Base-by-base conservation (phyloP, 2,797 vertebrate species). In the Smutsia temminckii region DNA sequence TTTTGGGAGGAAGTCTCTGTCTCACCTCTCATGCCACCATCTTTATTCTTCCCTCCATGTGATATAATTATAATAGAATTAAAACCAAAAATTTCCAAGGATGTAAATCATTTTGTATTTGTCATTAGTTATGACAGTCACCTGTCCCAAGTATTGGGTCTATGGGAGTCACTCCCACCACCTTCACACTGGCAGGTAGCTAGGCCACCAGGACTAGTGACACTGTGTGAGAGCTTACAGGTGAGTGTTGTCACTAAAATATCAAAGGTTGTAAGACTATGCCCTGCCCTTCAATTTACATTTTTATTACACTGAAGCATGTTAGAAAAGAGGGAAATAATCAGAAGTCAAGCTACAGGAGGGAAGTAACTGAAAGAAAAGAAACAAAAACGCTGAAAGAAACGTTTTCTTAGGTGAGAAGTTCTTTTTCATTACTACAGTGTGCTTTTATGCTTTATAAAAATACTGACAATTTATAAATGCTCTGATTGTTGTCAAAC, bases 401-500 rank as follows among this genome's bases (percentile, higher is more conserved):
- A 91, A 89, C 5, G 21, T 49, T 71, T 40, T 23, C 77, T 69
- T 46, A 53, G 37, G 49, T 6, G 20, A 55, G 9, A 49, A 6
- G 8, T 8, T 34, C 74, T 95, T 97, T 66, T 81, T 89, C 97
- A 77, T 97, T 66, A 92, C 85, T 78, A n/a, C 13, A 25, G 32
- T 27, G 68, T 79, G 89, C 46, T 57, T 94, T 74, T 37, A 68
- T 23, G n/a, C 11, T 57, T 86, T 78, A 57, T 42, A 59, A 71
- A 84, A 84, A 64, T 40, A 53, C 5, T 25, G 32, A 17, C 49
- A 8, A 71, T 66, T 55, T 79, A 23, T 29, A 78, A 86, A 80
- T 4, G 8, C 8, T 20, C 32, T 27, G 0, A 32, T 37, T 29
- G 25, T 1, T 37, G 8, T 85, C 34, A 21, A 61, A 81, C 4